Evolutionary conservation across 2,888 invertebrate genomes (phyloP).

Genomic region (Theretra japonica): DNA sequence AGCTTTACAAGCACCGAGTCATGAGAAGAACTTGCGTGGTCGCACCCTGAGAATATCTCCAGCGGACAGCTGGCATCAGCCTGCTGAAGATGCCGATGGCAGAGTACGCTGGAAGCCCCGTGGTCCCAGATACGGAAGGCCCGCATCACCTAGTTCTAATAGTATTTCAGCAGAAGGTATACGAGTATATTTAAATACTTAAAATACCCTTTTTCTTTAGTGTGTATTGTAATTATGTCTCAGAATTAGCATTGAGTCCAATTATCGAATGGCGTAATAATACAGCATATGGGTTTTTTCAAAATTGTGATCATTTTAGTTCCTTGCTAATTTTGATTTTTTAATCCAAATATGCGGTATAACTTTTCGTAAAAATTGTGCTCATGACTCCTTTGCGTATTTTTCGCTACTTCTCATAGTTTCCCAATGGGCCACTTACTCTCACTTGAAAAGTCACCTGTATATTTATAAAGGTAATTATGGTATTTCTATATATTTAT

Average conservation of each 20-base stretch:
- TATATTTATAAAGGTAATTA: neutral
- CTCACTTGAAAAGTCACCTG: too few relatives aligned
- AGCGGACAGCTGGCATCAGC: conserved; percentile 87
- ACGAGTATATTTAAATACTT: neutral
- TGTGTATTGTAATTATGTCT: too few relatives aligned
- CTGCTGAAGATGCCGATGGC: conserved; percentile 70
- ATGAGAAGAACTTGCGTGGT: conserved; percentile 68
- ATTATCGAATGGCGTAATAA: too few relatives aligned
- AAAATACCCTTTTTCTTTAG: neutral
- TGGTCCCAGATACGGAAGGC: conserved; percentile 38
- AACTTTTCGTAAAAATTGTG: too few relatives aligned
- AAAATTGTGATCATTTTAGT: too few relatives aligned
- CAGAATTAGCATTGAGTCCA: too few relatives aligned
- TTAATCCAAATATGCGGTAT: too few relatives aligned
- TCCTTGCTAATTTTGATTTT: too few relatives aligned
- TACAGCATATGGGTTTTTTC: neutral
- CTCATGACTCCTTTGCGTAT: too few relatives aligned
- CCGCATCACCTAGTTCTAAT: conserved; percentile 24
- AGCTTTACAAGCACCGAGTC: conserved; percentile 70
- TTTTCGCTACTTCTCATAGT: too few relatives aligned
- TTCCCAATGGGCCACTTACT: too few relatives aligned
- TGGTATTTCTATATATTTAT: neutral
- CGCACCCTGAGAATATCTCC: conserved; percentile 78
- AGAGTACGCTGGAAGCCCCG: conserved; percentile 65
- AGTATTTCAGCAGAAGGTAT: conserved; percentile 38